Base-by-base conservation (phyloP, 2,888 invertebrate genomes). In the Helleia helle region DNA sequence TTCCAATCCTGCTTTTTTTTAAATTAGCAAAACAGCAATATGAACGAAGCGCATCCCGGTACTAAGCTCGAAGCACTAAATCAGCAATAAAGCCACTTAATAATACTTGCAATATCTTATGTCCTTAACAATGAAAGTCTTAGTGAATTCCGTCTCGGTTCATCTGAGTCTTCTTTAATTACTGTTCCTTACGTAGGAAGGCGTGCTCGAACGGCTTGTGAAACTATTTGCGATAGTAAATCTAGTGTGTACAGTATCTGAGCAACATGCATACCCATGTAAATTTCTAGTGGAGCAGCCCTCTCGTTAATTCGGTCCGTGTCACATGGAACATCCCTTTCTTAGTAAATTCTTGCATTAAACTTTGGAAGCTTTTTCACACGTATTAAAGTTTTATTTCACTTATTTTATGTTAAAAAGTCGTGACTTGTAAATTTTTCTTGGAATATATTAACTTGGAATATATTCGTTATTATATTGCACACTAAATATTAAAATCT, bases 201-300 rank as follows among this genome's bases (percentile, higher is more conserved):
- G 51, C 37, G 44, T 49, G 40, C 55, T 56, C 55, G 58, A 59
- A 68, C 31, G 40, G 34, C 34, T 74, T 72, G 51, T 46, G 51
- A 70, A 80, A 81, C 80, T 77, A 81, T 81, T 77, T 60, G 60
- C 52, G 63, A 65, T 62, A 70, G 67, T 81, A 79, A 80, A 81
- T 77, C 71, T 65, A 62, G 57, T 59, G 59, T 60, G 65, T 65
- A 69, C 67, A 58, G 59, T 70, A 71, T 68, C 68, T 70, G 58
- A 56, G 62, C 74, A 69, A 73, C 74, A 77, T 77, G 74, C 76
- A 77, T 75, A 74, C 71, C 72, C 73, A 75, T 80, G 80, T 79
- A 79, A 80, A 81, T 76, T 75, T 65, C 61, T 54, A n/a, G n/a
- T n/a, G 52, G 56, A 66, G 65, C 62, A 60, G 56, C 59, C 50